Evolutionary conservation across 2,113 vertebrate species (phyloP).

Genomic region (Burhinus oedicnemus): DNA sequence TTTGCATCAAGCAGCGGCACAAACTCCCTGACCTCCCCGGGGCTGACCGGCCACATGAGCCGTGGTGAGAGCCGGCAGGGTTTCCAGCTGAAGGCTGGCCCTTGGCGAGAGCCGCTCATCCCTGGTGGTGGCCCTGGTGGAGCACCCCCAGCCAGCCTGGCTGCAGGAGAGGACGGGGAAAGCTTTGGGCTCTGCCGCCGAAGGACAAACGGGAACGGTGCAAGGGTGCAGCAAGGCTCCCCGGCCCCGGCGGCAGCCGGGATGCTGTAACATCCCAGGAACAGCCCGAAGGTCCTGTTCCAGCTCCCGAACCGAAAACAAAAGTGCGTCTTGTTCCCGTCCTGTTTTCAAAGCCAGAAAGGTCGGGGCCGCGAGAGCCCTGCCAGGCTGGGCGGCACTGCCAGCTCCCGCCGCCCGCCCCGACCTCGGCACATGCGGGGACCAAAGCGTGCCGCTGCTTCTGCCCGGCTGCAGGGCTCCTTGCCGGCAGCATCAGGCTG

Average conservation of each 20-base stretch:
- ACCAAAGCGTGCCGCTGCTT: not conserved
- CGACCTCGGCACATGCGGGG: accelerated
- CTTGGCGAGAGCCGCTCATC: accelerated
- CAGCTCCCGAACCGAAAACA: constrained; percentile 15
- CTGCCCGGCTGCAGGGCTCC: accelerated
- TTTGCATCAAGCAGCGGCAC: not conserved
- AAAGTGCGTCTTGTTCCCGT: constrained; percentile 7
- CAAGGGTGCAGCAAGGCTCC: not conserved
- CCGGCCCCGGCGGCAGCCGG: accelerated
- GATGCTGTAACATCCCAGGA: not conserved
- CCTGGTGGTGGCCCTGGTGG: not conserved
- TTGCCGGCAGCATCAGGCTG: accelerated
- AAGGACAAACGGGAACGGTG: not conserved
- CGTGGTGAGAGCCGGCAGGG: accelerated
- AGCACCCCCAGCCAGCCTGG: not conserved
- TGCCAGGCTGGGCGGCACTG: not conserved
- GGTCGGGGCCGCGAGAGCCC: not conserved
- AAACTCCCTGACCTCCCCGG: constrained; percentile 6
- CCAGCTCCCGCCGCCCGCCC: not conserved
- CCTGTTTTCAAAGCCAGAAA: constrained; percentile 27
- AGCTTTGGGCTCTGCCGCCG: not conserved
- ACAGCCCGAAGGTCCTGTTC: constrained; percentile 46
- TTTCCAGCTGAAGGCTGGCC: not conserved
- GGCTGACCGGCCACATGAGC: not conserved
- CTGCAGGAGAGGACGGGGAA: not conserved